These are phyloP conservation scores for Autographa gamma DNA, from an alignment of 2,888 invertebrate species.

Conservation along the genomic window DNA sequence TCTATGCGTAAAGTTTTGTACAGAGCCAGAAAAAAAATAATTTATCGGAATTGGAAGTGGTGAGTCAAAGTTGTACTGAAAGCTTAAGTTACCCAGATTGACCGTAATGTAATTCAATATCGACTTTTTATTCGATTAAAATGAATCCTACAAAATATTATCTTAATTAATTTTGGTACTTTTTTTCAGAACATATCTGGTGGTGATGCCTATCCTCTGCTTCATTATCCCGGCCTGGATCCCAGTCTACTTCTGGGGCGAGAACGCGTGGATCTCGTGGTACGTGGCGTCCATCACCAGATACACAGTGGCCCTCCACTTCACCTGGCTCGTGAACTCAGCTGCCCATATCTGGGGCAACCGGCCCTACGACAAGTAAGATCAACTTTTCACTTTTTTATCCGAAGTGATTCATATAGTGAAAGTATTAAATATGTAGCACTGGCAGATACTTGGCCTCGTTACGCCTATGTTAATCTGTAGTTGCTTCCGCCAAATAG, in stretches of 20 bases:
- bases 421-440: slow-evolving; percentile 45
- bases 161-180: not conserved
- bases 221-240: slow-evolving; percentile 94
- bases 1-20: no score
- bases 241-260: slow-evolving; percentile 94
- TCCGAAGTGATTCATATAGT: slow-evolving; percentile 19
- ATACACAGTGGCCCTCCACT: slow-evolving; percentile 93
- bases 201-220: slow-evolving; percentile 93
- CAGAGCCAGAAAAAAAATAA: no score
- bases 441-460: slow-evolving; percentile 26
- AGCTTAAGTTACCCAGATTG: no score
- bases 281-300: slow-evolving; percentile 93
- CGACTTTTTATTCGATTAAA: no score
- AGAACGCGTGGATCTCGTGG: slow-evolving; percentile 92
- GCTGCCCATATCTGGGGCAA: slow-evolving; percentile 97
- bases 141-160: no score
- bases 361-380: slow-evolving; percentile 96
- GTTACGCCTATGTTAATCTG: slow-evolving; percentile 30
- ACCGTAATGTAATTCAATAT: no score
- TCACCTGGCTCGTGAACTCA: slow-evolving; percentile 98
- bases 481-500: slow-evolving; percentile 21
- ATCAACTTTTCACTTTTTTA: slow-evolving; percentile 48
- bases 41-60: no score
- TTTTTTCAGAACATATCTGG: slow-evolving; percentile 91
- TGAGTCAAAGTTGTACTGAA: no score